Base-by-base conservation (phyloP, 2,113 vertebrate genomes). In the Mormyrus lacerda region DNA sequence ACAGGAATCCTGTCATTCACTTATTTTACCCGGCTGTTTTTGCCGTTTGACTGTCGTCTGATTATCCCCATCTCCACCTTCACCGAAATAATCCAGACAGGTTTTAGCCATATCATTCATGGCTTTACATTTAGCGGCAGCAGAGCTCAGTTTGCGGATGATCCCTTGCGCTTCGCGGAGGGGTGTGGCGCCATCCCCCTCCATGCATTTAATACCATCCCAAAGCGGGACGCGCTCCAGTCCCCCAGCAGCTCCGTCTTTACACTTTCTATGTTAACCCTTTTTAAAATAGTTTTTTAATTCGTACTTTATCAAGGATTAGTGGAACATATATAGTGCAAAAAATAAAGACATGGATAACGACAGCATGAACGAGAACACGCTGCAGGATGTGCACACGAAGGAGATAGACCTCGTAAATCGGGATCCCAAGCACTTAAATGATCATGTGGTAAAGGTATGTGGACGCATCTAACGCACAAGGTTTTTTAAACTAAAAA, bases 371-470 rank as follows among this genome's bases (percentile, higher is more conserved):
- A 96, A 94, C 92, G 97, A 98, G 93, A 98, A 99, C 91, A 95
- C 95, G 69, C 90, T 97, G 94, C 95, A 94, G 13, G 98, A 99
- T 85, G 93, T 97, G 89, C 98, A 98, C 95, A 99, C 98, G 91
- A 99, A 99, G 89, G 98, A 99, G 95, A 99, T 99, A 84, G 98
- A 99, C 94, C 94, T 99, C 95, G 97, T 99, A 91, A 98, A 99
- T 94, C 94, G 98, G 58, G 98, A 99, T 91, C 98, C 98, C 27
- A 99, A 97, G 90, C 97, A 95, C 92, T 94, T 99, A 92, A 99
- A 99, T 93, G 98, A 98, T 92, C 96, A 99, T 55, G 97, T 99
- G 79, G 97, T 99, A 51, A 99, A 98, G 98, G 98, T 99, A 94
- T 95, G 97, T n/a, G 8, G 0, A 27, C 47, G 42, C 21, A 55